A percentile compares a stretch with the other conserved stretches of the same genome.
These are phyloP conservation scores for Thomomys bottae DNA, from an alignment of 2,113 vertebrate genomes.

Conservation along the genomic window DNA sequence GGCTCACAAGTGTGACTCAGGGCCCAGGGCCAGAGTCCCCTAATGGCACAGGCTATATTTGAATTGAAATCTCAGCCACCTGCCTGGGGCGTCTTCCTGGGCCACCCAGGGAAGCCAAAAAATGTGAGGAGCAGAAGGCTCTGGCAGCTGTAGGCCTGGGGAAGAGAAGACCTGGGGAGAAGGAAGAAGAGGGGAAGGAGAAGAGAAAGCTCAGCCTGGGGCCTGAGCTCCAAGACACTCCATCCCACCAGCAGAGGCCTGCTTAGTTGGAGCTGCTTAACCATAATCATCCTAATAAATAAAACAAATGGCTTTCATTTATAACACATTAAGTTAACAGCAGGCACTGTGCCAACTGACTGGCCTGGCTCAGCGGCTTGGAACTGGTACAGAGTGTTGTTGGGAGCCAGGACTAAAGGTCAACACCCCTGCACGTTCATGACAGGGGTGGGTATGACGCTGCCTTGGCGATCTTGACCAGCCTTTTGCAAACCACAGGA, in stretches of 20 bases:
- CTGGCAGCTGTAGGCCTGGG: not conserved
- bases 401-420: not conserved
- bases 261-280: slow-evolving; percentile 7
- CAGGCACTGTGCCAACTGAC: slow-evolving; percentile 33
- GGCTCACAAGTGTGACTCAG: not conserved
- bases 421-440: not conserved
- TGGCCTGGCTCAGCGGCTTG: not conserved
- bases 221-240: not conserved
- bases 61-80: not conserved
- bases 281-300: slow-evolving; percentile 55
- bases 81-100: not conserved
- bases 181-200: not conserved
- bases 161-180: too few relatives aligned
- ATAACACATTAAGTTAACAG: slow-evolving; percentile 55
- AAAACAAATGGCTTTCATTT: slow-evolving; percentile 61
- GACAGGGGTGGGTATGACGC: accelerated
- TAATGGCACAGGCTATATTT: not conserved
- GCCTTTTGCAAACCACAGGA: not conserved
- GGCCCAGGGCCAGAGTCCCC: not conserved
- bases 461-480: not conserved
- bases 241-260: not conserved
- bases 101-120: not conserved
- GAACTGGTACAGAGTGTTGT: not conserved
- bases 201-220: not conserved
- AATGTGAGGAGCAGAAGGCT: not conserved